Conservation (phyloP, 1,140 invertebrate species). For the Leptonema lineaticorne region DNA sequence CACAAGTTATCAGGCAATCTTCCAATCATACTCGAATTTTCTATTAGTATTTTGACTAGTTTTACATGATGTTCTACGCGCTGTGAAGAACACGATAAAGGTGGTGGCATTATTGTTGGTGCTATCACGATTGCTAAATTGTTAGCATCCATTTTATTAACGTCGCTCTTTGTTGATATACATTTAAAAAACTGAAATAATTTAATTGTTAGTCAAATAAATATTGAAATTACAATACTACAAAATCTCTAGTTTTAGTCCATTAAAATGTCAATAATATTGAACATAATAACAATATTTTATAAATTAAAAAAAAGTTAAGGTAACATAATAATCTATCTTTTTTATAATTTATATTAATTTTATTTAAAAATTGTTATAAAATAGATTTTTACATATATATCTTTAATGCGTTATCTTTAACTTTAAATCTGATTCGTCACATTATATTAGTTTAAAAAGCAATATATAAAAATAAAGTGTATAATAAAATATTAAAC, state of each 20-base stretch:
- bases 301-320: not conserved
- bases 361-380: too few relatives aligned
- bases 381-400: not conserved
- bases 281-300: not conserved
- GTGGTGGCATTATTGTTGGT: conserved; percentile 80
- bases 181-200: conserved; percentile 53
- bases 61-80: conserved; percentile 65
- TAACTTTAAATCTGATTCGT: too few relatives aligned
- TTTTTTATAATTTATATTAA: too few relatives aligned
- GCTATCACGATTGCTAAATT: conserved; percentile 81
- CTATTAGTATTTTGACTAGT: conserved; percentile 69
- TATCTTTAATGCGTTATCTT: too few relatives aligned
- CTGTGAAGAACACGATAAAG: conserved; percentile 60
- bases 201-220: too few relatives aligned
- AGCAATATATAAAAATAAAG: too few relatives aligned
- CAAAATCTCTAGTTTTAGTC: not conserved
- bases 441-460: too few relatives aligned
- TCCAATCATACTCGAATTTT: conserved; percentile 73
- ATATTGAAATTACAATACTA: conserved; percentile 1
- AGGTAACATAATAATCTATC: too few relatives aligned
- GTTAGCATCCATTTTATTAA: conserved; percentile 78
- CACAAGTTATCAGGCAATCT: conserved; percentile 64
- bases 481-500: too few relatives aligned
- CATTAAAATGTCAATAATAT: not conserved
- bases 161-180: conserved; percentile 54